A percentile compares a stretch with the other conserved stretches of the same genome.
These are phyloP conservation scores for Gadopsis marmoratus DNA, from an alignment of 2,797 vertebrate genomes.

Conservation along the genomic window DNA sequence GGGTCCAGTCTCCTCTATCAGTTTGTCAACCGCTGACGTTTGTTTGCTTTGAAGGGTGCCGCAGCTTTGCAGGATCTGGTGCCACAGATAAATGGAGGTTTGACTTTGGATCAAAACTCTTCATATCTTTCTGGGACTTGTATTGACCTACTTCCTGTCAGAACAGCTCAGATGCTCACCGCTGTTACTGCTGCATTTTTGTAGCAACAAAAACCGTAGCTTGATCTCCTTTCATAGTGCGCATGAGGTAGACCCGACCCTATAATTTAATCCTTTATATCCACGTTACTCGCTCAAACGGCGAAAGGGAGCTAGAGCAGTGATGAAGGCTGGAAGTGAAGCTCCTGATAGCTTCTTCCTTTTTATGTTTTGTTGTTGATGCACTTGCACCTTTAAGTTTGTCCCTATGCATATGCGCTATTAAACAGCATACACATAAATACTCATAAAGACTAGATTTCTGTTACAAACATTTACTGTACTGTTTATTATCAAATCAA, in stretches of 20 bases:
- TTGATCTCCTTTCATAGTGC: constrained; percentile 58
- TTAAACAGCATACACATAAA: not conserved
- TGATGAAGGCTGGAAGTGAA: constrained; percentile 23
- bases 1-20: constrained; percentile 17
- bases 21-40: constrained; percentile 28
- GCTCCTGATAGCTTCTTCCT: not conserved
- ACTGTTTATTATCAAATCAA: not conserved
- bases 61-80: constrained; percentile 27
- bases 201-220: constrained; percentile 54
- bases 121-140: constrained; percentile 47
- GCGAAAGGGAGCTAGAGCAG: not conserved
- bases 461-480: not conserved
- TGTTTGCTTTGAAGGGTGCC: constrained; percentile 20
- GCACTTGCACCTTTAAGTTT: constrained; percentile 10
- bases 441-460: not conserved
- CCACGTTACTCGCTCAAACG: constrained; percentile 32
- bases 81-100: constrained; percentile 30
- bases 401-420: not conserved
- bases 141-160: constrained; percentile 67
- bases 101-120: constrained; percentile 57
- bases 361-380: constrained; percentile 1
- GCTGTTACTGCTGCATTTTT: constrained; percentile 54
- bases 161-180: constrained; percentile 47
- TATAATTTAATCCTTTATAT: constrained; percentile 47
- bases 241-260: constrained; percentile 35